Evolutionary conservation across 2,797 vertebrate species (phyloP).

Genomic region (Molossus alvarezi): DNA sequence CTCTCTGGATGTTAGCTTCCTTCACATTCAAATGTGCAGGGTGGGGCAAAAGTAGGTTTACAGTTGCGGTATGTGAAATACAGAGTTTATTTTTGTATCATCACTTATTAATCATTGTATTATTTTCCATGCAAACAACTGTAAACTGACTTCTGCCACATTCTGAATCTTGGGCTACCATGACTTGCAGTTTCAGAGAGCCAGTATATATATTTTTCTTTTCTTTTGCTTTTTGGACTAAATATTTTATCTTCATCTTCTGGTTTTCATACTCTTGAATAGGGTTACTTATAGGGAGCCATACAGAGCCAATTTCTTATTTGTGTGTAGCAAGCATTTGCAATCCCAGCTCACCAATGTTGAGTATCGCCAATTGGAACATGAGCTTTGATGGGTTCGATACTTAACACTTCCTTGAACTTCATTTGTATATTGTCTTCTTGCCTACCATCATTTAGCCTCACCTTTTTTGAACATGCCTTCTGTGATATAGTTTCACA

Average conservation of each 20-base stretch:
- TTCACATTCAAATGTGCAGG: not conserved
- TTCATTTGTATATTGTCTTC: not conserved
- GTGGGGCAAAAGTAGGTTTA: not conserved
- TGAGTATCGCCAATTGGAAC: not conserved
- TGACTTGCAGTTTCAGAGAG: not conserved
- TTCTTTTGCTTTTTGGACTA: not conserved
- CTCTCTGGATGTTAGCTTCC: not conserved
- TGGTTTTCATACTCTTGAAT: not conserved
- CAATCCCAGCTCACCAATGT: not conserved
- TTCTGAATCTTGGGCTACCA: not conserved
- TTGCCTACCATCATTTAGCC: not conserved
- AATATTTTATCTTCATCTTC: not conserved
- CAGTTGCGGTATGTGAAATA: too few species aligned
- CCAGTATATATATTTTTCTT: not conserved
- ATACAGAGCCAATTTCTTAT: not conserved
- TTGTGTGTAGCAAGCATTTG: not conserved
- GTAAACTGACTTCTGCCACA: not conserved
- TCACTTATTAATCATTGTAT: too few species aligned
- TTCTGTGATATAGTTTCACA: not conserved
- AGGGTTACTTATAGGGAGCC: accelerated
- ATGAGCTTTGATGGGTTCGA: not conserved
- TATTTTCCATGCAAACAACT: too few species aligned
- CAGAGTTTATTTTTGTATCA: too few species aligned
- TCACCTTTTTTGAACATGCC: not conserved
- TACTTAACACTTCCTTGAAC: not conserved